These are phyloP conservation scores for Spatulosminthurus flaviceps DNA, from an alignment of 2,888 invertebrate genomes.

Conservation along the genomic window DNA sequence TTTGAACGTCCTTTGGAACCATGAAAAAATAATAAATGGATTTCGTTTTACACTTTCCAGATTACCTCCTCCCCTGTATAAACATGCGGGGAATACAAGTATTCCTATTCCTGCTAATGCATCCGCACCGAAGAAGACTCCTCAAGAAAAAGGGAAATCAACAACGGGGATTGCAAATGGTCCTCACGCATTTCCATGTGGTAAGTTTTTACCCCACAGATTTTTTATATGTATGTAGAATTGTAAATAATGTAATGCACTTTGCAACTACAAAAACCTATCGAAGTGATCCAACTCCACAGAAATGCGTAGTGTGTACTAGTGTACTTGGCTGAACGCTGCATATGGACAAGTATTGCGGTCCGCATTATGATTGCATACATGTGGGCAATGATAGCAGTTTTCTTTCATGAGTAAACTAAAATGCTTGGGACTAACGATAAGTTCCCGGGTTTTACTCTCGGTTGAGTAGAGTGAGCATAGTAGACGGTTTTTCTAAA, in stretches of 20 bases:
- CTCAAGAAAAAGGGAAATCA: slow-evolving; percentile 48
- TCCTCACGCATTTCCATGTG: slow-evolving; percentile 42
- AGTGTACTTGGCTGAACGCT: neutral
- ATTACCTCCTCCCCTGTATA: slow-evolving; percentile 54
- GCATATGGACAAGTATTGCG: neutral
- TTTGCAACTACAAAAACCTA: neutral
- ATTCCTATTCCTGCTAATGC: slow-evolving; percentile 53
- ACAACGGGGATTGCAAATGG: slow-evolving; percentile 36
- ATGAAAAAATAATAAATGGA: neutral
- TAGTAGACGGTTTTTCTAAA: slow-evolving; percentile 3
- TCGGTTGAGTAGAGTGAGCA: slow-evolving; percentile 1
- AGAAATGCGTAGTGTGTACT: too few relatives aligned
- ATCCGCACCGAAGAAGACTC: slow-evolving; percentile 38
- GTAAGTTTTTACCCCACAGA: slow-evolving; percentile 42
- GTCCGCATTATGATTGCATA: neutral
- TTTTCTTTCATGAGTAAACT: slow-evolving; percentile 17
- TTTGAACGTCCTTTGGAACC: too few relatives aligned
- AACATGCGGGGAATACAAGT: slow-evolving; percentile 51
- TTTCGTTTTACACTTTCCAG: slow-evolving; percentile 44
- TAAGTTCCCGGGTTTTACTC: slow-evolving; percentile 32
- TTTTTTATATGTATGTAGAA: slow-evolving; percentile 23
- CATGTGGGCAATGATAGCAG: neutral
- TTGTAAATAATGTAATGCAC: slow-evolving; percentile 19
- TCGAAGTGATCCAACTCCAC: neutral
- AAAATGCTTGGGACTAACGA: slow-evolving; percentile 18